Evolutionary conservation across 2,113 vertebrate species (phyloP).

Genomic region (Oreochromis spilurus): DNA sequence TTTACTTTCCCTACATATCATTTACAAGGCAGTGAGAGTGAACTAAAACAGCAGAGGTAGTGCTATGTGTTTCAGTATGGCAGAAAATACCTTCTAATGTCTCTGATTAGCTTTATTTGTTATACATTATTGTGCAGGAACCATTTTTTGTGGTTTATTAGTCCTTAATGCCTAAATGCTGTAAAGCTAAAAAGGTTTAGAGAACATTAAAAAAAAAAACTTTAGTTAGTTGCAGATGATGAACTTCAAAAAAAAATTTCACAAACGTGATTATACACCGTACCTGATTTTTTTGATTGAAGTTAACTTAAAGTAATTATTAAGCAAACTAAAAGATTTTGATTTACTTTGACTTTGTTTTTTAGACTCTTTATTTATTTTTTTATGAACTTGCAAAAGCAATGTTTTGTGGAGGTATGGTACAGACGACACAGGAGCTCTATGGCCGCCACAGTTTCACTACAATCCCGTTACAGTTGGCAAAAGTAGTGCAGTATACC

Average conservation of each 20-base stretch:
- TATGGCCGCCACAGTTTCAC: rapidly evolving
- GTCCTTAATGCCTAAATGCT: neutral
- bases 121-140: neutral
- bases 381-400: neutral
- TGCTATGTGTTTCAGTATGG: neutral
- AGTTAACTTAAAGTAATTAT: neutral
- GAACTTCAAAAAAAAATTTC: rapidly evolving
- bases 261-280: rapidly evolving
- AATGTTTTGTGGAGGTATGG: neutral
- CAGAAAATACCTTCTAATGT: neutral
- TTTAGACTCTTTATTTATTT: neutral
- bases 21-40: neutral
- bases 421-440: neutral
- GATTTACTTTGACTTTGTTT: neutral
- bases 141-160: neutral
- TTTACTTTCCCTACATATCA: neutral
- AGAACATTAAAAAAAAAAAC: neutral
- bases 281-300: neutral
- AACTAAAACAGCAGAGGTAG: neutral
- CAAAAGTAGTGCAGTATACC: neutral
- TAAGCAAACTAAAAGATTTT: neutral
- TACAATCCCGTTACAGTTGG: rapidly evolving
- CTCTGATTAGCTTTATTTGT: neutral
- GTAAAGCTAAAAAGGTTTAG: neutral
- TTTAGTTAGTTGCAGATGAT: neutral